Conservation (phyloP, 2,888 invertebrate species). For the Sesia apiformis region DNA sequence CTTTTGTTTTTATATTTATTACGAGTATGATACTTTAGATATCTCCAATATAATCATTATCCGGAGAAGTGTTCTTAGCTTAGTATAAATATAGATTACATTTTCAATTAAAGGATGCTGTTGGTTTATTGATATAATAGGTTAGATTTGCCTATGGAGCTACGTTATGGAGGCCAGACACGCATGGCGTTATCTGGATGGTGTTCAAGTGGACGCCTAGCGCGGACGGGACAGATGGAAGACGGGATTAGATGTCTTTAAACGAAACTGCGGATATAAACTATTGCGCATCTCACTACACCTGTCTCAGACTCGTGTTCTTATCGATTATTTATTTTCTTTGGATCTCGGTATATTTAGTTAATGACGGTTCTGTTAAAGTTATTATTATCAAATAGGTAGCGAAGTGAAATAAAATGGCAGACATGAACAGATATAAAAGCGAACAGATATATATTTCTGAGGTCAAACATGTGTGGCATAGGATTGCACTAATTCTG, state of each 20-base stretch:
- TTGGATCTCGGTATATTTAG: no score
- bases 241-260: slow-evolving; percentile 20
- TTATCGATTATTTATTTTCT: slow-evolving; percentile 4
- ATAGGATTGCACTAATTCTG: no score
- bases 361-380: no score
- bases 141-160: slow-evolving; percentile 30
- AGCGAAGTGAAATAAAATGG: no score
- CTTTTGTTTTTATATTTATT: background rate
- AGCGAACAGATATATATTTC: no score
- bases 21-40: background rate
- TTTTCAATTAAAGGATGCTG: slow-evolving; percentile 37
- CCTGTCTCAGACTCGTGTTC: slow-evolving; percentile 1
- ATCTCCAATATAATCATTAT: background rate
- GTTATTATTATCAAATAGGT: no score
- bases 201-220: slow-evolving; percentile 21
- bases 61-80: background rate
- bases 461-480: no score
- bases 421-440: no score
- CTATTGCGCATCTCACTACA: background rate
- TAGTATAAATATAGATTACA: background rate
- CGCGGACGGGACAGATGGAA: slow-evolving; percentile 9
- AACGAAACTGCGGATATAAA: background rate
- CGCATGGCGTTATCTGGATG: background rate
- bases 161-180: slow-evolving; percentile 7
- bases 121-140: slow-evolving; percentile 42